Evolutionary conservation across 2,888 invertebrate genomes (phyloP).

Genomic region (Eurois occulta): DNA sequence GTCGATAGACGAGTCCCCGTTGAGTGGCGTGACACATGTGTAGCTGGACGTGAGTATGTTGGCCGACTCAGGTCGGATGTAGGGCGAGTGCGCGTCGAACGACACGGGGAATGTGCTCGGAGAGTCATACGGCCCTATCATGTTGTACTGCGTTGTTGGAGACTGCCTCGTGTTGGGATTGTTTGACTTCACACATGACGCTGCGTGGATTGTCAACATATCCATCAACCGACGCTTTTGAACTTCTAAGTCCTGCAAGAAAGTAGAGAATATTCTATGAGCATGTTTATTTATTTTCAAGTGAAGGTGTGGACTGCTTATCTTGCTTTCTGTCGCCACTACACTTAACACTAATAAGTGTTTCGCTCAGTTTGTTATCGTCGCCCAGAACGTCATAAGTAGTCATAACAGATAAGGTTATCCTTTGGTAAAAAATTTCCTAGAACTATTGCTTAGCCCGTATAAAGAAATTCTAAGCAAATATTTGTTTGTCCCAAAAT

Average conservation of each 20-base stretch:
- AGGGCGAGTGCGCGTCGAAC: slow-evolving; percentile 87
- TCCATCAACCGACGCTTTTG: slow-evolving; percentile 94
- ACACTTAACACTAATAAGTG: slow-evolving; percentile 68
- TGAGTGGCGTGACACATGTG: slow-evolving; percentile 84
- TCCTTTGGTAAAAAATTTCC: slow-evolving; percentile 50
- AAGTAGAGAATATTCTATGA: slow-evolving; percentile 38
- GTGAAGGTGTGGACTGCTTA: slow-evolving; percentile 52
- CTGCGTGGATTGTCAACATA: slow-evolving; percentile 94
- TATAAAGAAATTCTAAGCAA: slow-evolving; percentile 12
- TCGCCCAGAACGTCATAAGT: slow-evolving; percentile 58
- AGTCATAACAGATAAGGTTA: slow-evolving; percentile 65
- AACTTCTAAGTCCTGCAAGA: slow-evolving; percentile 93
- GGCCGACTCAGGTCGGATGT: slow-evolving; percentile 89
- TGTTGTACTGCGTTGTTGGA: slow-evolving; percentile 84
- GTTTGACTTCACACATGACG: slow-evolving; percentile 92
- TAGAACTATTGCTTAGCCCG: slow-evolving; percentile 38
- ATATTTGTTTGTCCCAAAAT: slow-evolving; percentile 16
- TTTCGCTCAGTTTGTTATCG: slow-evolving; percentile 69
- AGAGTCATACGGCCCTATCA: slow-evolving; percentile 86
- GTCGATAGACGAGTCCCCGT: slow-evolving; percentile 85
- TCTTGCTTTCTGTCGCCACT: slow-evolving; percentile 58
- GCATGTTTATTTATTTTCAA: slow-evolving; percentile 29
- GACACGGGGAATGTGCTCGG: slow-evolving; percentile 85
- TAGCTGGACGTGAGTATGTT: slow-evolving; percentile 89
- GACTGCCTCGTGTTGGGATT: slow-evolving; percentile 84